Conservation (phyloP, 2,888 invertebrate genomes). For the Drosophila prostipennis region DNA sequence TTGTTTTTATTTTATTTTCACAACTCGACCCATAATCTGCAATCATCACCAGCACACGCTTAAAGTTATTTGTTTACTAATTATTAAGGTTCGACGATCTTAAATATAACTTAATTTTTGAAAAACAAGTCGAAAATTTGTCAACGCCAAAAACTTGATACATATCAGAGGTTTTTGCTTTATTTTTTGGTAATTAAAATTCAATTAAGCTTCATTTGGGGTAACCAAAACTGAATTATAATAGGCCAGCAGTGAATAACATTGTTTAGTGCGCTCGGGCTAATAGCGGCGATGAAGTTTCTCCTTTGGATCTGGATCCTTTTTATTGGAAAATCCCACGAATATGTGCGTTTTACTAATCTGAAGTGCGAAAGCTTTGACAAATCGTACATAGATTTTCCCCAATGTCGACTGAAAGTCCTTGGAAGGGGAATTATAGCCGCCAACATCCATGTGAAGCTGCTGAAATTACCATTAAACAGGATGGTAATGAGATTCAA, state of each 20-base stretch:
- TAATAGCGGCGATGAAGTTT: not conserved
- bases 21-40: no score
- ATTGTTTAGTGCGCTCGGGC: not conserved
- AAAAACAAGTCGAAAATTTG: not conserved
- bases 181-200: not conserved
- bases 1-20: no score
- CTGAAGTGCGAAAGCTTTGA: not conserved
- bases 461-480: not conserved
- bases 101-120: not conserved
- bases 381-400: not conserved
- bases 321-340: not conserved
- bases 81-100: not conserved
- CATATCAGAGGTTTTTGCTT: not conserved
- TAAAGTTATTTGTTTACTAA: not conserved
- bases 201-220: not conserved
- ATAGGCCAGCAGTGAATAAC: not conserved
- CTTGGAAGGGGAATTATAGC: conserved; percentile 3
- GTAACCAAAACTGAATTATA: not conserved
- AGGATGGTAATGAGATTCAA: not conserved
- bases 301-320: not conserved
- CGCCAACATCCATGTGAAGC: not conserved
- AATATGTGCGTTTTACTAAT: not conserved
- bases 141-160: not conserved
- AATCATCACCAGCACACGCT: no score
- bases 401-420: conserved; percentile 2